Evolutionary conservation across 2,113 vertebrate species (phyloP), one percentile per base, ranked within the genome.

Genomic region (Istiophorus platypterus): DNA sequence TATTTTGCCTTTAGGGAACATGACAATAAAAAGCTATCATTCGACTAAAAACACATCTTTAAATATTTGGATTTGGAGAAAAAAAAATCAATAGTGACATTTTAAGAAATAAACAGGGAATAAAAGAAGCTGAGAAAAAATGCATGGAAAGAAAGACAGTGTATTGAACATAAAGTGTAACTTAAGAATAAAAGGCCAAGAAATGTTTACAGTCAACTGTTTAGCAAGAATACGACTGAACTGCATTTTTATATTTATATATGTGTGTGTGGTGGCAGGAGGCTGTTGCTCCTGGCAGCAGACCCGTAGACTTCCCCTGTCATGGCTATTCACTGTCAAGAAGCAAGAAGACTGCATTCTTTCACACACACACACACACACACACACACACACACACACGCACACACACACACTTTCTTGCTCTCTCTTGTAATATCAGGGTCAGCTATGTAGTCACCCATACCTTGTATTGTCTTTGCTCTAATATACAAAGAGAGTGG

Each of bases 291-390:
- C 17, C 72, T 85, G 89, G 88, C 87, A 89, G 77, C 68, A 72
- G 72, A 80, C 82, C 80, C 0, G 4, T 77, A 85, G 81, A 88
- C 85, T 88, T 91, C 76, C 41, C 45, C 89, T 87, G 89, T 93
- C 92, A 85, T 64, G 75, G 72, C 56, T 68, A 87, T 92, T 93
- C 91, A 92, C 51, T 87, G 82, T 93, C 89, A 93, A 76, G 52
- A 76, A 62, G 47, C 89, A 93, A 76, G 52, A 76, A 62, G 47
- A 71, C 61, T 31, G 12, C 76, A 85, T 69, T 47, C 39, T 22
- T 67, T 63, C 57, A 20, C 31, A 34, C 31, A 34, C 57, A 18
- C 68, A 58, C 45, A 29, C 69, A 65, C n/a, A 31, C 75, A 72
- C 22, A 47, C 26, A 41, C 26, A 27, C 68, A 47, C 15, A 37